These are phyloP conservation scores for Hypolimnas misippus DNA, from an alignment of 2,888 invertebrate species.

Conservation along the genomic window DNA sequence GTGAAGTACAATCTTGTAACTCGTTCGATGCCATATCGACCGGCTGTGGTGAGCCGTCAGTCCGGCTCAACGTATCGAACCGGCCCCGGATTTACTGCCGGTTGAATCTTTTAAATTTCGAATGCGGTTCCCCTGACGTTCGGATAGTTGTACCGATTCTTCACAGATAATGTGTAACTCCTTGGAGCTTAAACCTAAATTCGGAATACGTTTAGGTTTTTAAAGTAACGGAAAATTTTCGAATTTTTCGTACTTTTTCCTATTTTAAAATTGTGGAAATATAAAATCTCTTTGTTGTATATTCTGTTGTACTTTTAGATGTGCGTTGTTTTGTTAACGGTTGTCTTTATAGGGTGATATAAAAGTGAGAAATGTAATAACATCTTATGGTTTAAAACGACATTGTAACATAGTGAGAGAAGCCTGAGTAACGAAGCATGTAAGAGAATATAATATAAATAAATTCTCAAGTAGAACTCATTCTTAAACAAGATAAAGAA, in stretches of 20 bases:
- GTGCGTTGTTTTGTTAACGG: not conserved
- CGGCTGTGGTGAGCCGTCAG: slow-evolving; percentile 51
- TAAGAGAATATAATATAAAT: not conserved
- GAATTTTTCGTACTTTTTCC: not conserved
- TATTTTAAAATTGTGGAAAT: too few relatives aligned
- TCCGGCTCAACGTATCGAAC: slow-evolving; percentile 39
- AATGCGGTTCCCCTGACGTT: slow-evolving; percentile 46
- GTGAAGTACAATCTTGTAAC: slow-evolving; percentile 51
- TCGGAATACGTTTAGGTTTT: slow-evolving; percentile 6
- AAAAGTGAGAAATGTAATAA: slow-evolving; percentile 7
- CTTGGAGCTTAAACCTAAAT: slow-evolving; percentile 9
- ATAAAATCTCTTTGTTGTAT: too few relatives aligned
- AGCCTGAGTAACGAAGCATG: not conserved
- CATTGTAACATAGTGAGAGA: slow-evolving; percentile 3
- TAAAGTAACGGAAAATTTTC: slow-evolving; percentile 6
- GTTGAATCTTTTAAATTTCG: slow-evolving; percentile 28
- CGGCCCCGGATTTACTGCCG: slow-evolving; percentile 35
- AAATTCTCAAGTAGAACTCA: not conserved
- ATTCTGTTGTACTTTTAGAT: too few relatives aligned
- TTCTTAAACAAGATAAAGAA: too few relatives aligned
- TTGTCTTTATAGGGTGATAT: slow-evolving; percentile 9
- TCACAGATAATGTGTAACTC: slow-evolving; percentile 42
- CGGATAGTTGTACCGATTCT: slow-evolving; percentile 36
- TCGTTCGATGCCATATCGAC: slow-evolving; percentile 67
- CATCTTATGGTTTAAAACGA: slow-evolving; percentile 9